Conservation (phyloP, 2,888 invertebrate genomes). For the Eurytoma californica region DNA sequence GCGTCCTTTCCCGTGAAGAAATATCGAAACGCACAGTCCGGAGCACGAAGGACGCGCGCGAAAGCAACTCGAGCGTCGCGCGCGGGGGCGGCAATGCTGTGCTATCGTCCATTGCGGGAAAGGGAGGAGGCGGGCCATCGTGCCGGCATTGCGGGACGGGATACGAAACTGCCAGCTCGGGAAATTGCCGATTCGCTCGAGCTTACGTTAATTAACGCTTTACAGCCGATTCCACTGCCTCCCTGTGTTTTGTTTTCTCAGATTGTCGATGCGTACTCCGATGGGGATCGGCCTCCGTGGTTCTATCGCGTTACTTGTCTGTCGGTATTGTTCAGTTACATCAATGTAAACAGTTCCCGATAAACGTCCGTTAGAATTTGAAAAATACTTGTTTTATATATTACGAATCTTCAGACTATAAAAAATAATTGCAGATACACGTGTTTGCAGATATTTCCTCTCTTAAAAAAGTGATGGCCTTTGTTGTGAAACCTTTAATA, state of each 20-base stretch:
- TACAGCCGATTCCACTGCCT: conserved; percentile 12
- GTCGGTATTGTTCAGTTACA: no score
- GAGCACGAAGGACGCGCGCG: neutral
- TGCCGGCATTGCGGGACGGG: conserved; percentile 30
- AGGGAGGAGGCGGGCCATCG: conserved; percentile 12
- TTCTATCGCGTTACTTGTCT: neutral
- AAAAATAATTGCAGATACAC: no score
- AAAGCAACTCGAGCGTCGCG: conserved; percentile 22
- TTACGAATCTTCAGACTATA: no score
- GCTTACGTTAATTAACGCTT: conserved; percentile 55
- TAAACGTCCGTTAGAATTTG: no score
- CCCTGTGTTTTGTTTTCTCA: conserved; percentile 24
- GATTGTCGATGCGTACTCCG: neutral
- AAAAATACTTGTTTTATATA: no score
- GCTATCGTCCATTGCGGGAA: conserved; percentile 23
- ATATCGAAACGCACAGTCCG: conserved; percentile 1
- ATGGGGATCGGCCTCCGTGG: neutral
- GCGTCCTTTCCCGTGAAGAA: neutral
- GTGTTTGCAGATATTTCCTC: no score
- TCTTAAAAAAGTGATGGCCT: no score
- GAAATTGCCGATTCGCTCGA: conserved; percentile 53
- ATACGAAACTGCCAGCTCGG: conserved; percentile 43
- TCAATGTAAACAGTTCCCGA: no score
- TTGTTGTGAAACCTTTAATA: no score
- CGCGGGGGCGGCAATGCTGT: conserved; percentile 11